Base-by-base conservation (phyloP, 2,113 vertebrate species). In the Stercorarius parasiticus region DNA sequence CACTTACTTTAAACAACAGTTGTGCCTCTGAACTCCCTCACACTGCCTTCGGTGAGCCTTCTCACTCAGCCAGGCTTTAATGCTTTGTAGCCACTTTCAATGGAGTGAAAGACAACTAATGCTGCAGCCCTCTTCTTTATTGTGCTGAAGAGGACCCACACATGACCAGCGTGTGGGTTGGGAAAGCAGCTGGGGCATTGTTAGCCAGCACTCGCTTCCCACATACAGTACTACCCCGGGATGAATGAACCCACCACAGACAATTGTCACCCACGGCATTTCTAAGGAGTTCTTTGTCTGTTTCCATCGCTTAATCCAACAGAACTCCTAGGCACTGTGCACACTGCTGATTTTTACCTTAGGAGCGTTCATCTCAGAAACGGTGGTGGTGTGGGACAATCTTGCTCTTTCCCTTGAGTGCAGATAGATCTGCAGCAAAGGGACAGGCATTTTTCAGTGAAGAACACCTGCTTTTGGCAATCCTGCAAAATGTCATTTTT, bases 181-280 rank as follows among this genome's bases (percentile, higher is more conserved):
- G 78, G 94, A 90, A 82, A 89, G 95, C 95, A 96, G 95, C 94
- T 96, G 97, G 56, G 86, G 73, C 84, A 82, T 97, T 97, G 96
- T 97, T 65, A 95, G 94, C 15, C 66, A 58, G 70, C 59, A 36
- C 62, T 85, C 8, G 1, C 86, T 96, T 89, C 93, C 93, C 95
- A 96, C 94, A 70, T 73, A 40, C 1, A 10, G 89, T 80, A 45
- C 86, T 64, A 72, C 20, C n/a, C 73, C 0, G 0, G 36, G 58
- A 72, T 91, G 70, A 97, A 95, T 85, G 91, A 89, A 55, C 58
- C 81, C 86, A 91, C 88, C 81, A 15, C 81, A 89, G 81, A 55
- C 86, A 69, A 94, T 91, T 94, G 94, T 77, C 86, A 95, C 65
- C 69, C 88, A 76, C 15, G 3, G 56, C 77, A 91, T 82, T 89